Conservation (phyloP, 1,140 invertebrate species). For the Heliconius eleuchia region DNA sequence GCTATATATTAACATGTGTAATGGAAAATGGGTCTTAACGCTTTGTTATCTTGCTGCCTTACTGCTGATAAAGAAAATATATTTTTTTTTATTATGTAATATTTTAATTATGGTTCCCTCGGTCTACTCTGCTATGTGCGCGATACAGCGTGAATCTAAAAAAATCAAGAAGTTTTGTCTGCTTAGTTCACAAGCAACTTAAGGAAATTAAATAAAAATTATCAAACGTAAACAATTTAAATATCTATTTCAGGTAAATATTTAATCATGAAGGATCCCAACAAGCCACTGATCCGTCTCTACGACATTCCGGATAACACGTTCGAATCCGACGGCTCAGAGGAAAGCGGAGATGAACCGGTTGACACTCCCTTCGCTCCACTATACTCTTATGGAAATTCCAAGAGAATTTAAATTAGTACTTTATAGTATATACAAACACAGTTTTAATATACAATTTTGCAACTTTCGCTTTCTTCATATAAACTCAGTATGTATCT, state of each 20-base stretch:
- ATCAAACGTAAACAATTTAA: too few relatives aligned
- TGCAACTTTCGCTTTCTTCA: constrained; percentile 25
- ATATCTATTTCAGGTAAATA: constrained; percentile 85
- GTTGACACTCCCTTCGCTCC: constrained; percentile 83
- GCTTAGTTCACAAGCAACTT: too few relatives aligned
- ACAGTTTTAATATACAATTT: constrained; percentile 14
- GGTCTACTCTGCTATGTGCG: too few relatives aligned
- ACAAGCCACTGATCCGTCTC: constrained; percentile 97
- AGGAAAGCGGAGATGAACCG: constrained; percentile 93
- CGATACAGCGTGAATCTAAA: too few relatives aligned
- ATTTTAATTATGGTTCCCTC: too few relatives aligned
- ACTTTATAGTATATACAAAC: constrained; percentile 11
- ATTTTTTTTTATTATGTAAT: too few relatives aligned
- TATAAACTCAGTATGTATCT: constrained; percentile 52
- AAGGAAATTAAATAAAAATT: too few relatives aligned
- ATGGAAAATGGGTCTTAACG: too few relatives aligned
- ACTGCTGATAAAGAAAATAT: too few relatives aligned
- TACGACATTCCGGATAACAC: constrained; percentile 99
- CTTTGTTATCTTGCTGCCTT: too few relatives aligned
- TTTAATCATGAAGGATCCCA: constrained; percentile 99
- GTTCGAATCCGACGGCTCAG: constrained; percentile 98
- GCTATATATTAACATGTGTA: too few relatives aligned
- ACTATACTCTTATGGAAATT: constrained; percentile 75
- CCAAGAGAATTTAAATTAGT: constrained; percentile 69
- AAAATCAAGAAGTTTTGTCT: too few relatives aligned